Percentiles rank a stretch among this genome's conserved stretches.
Conservation (phyloP, 2,113 vertebrate species). For the Baryphthengus martii region DNA sequence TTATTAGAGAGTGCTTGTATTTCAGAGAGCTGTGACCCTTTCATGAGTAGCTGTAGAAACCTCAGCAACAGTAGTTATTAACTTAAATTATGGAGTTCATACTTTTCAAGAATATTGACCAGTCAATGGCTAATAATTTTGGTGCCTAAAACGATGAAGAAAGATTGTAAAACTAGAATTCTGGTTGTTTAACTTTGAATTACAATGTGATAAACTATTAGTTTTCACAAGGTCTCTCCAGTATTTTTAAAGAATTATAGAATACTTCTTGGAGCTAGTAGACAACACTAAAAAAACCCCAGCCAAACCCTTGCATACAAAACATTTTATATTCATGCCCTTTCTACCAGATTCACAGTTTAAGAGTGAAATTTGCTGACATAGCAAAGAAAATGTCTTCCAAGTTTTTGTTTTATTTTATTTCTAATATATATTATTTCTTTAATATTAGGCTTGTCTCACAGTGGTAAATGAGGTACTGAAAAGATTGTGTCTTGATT, state of each 20-base stretch:
- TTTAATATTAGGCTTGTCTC: background rate
- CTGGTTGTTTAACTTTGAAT: slow-evolving; percentile 9
- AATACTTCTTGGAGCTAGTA: background rate
- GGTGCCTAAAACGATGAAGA: slow-evolving; percentile 48
- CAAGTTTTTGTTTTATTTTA: background rate
- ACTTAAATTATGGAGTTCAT: slow-evolving; percentile 65
- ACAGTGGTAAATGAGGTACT: background rate
- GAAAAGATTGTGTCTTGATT: background rate
- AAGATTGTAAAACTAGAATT: slow-evolving; percentile 41
- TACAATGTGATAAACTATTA: background rate
- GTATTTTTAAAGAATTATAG: background rate
- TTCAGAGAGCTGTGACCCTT: slow-evolving; percentile 71
- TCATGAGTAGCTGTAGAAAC: slow-evolving; percentile 78
- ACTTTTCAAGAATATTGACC: slow-evolving; percentile 58
- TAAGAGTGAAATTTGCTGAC: background rate
- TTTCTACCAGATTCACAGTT: background rate
- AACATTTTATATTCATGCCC: background rate
- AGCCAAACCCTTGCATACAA: background rate
- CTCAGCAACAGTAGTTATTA: slow-evolving; percentile 64
- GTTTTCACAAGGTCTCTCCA: background rate
- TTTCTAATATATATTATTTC: background rate
- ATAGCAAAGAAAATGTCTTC: background rate
- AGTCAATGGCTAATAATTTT: slow-evolving; percentile 62
- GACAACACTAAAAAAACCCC: background rate
- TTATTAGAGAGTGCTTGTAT: slow-evolving; percentile 66